A percentile compares a stretch with the other conserved stretches of the same genome.
Conservation (phyloP, 2,888 invertebrate species). For the Argyresthia goedartella region DNA sequence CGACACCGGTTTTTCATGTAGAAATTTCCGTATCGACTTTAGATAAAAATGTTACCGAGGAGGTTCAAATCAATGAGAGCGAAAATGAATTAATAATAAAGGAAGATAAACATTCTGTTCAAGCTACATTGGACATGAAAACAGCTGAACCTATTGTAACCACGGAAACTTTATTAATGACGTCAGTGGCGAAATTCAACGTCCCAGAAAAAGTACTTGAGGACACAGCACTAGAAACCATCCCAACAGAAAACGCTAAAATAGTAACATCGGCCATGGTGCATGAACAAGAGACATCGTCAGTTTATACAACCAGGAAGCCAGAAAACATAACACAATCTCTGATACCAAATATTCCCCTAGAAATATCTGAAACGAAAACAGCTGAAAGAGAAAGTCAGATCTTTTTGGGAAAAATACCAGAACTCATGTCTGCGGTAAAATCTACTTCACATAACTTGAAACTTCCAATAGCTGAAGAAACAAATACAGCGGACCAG, state of each 20-base stretch:
- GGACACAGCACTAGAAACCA: conserved; percentile 42
- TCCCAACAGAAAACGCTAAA: conserved; percentile 75
- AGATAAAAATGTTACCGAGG: conserved; percentile 70
- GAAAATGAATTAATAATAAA: conserved; percentile 69
- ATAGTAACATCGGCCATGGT: conserved; percentile 70
- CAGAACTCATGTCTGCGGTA: conserved; percentile 28
- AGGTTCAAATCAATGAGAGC: conserved; percentile 75
- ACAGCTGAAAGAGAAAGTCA: conserved; percentile 75
- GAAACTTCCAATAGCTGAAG: conserved; percentile 48
- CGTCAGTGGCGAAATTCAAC: conserved; percentile 57
- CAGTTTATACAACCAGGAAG: conserved; percentile 29
- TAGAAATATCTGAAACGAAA: conserved; percentile 74
- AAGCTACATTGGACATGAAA: conserved; percentile 71
- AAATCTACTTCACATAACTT: conserved; percentile 38
- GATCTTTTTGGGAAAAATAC: conserved; percentile 40
- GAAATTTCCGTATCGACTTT: conserved; percentile 62
- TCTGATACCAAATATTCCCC: conserved; percentile 71
- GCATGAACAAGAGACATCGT: conserved; percentile 75
- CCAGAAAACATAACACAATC: conserved; percentile 48
- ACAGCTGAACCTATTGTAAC: conserved; percentile 72
- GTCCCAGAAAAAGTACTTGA: conserved; percentile 56
- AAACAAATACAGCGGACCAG: conserved; percentile 53
- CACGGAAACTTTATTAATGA: conserved; percentile 62
- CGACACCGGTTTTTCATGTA: conserved; percentile 50
- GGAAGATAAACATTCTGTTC: conserved; percentile 56